Evolutionary conservation across 2,888 invertebrate species (phyloP).

Genomic region (Stomorhina lunata): DNA sequence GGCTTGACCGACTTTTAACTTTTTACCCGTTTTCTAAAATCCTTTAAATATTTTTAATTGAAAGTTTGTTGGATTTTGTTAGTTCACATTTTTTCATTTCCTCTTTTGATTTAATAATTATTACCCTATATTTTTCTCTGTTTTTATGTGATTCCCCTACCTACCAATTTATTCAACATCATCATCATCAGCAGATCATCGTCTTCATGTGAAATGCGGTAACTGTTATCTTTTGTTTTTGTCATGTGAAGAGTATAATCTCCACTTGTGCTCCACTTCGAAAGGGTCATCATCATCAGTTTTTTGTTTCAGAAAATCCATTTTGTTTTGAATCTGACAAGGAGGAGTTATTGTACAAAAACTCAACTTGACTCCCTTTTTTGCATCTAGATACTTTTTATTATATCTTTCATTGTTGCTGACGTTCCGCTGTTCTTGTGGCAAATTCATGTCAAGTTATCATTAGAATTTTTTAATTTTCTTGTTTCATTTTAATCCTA

Average conservation of each 20-base stretch:
- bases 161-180: constrained; percentile 31
- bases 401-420: neutral
- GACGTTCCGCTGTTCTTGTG: neutral
- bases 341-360: constrained; percentile 1
- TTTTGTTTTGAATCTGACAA: neutral
- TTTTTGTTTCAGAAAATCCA: neutral
- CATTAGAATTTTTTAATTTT: constrained; percentile 44
- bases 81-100: neutral
- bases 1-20: no score
- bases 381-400: neutral
- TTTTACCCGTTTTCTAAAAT: neutral
- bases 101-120: constrained; percentile 12
- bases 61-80: constrained; percentile 7
- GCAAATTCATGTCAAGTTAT: constrained; percentile 59
- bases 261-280: constrained; percentile 3
- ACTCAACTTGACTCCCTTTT: constrained; percentile 33
- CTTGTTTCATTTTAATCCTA: constrained; percentile 40
- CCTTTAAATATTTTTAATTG: constrained; percentile 5
- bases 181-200: neutral
- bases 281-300: constrained; percentile 6
- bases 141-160: neutral
- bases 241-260: neutral
- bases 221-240: constrained; percentile 10
- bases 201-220: constrained; percentile 1
- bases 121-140: neutral